These are phyloP conservation scores for Catharus bicknelli DNA, from an alignment of 2,113 vertebrate genomes.

Conservation along the genomic window DNA sequence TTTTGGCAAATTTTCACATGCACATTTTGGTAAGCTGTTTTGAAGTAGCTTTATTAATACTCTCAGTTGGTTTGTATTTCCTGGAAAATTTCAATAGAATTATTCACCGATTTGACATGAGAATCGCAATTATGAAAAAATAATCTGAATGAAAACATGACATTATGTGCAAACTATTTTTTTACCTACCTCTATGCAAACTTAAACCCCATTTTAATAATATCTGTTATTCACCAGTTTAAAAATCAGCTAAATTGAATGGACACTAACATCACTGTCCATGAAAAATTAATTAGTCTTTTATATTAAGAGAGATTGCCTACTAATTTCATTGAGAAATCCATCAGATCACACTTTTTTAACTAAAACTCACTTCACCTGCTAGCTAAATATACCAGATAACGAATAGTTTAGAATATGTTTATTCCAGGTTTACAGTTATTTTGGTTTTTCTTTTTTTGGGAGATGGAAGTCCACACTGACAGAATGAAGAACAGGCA, in stretches of 20 bases:
- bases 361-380: not conserved
- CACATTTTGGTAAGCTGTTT: not conserved
- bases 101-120: not conserved
- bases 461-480: not conserved
- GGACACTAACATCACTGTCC: not conserved
- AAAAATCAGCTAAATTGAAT: not conserved
- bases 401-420: not conserved
- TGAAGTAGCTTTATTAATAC: not conserved
- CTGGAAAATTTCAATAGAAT: not conserved
- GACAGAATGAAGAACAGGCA: not conserved
- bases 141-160: not conserved
- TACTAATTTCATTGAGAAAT: not conserved
- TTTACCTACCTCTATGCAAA: not conserved
- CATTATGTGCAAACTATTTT: rapidly evolving
- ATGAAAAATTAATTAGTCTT: not conserved
- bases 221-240: not conserved
- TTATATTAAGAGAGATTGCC: not conserved
- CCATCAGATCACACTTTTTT: not conserved
- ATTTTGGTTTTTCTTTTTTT: not conserved
- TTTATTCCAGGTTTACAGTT: not conserved
- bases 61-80: not conserved
- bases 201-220: not conserved
- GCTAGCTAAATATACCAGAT: not conserved
- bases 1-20: not conserved
- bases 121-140: not conserved